These are phyloP conservation scores for Ommatoiulus sabulosus DNA, from an alignment of 2,888 invertebrate genomes.

Conservation along the genomic window DNA sequence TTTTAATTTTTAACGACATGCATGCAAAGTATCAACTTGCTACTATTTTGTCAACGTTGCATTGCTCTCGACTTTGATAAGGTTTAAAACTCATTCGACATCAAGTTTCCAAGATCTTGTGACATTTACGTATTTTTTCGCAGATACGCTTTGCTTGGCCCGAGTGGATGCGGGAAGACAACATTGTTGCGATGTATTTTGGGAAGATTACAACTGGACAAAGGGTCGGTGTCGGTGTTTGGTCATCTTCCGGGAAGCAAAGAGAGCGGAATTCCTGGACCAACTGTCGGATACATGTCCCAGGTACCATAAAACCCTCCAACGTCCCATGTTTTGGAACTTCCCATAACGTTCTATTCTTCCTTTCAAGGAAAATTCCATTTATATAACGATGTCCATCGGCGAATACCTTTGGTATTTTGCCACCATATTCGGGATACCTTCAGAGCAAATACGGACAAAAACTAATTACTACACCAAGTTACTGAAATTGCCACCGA, in stretches of 20 bases:
- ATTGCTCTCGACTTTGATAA: no score
- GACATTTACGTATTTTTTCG: no score
- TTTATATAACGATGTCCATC: conserved; percentile 77
- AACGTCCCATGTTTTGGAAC: neutral
- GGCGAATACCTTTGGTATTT: conserved; percentile 96
- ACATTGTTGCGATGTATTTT: conserved; percentile 94
- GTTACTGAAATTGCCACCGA: conserved; percentile 91
- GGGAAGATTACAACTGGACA: conserved; percentile 84
- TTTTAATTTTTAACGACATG: no score
- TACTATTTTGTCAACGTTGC: no score
- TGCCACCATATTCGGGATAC: conserved; percentile 95
- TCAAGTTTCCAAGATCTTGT: no score
- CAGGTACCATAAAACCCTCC: conserved; percentile 71
- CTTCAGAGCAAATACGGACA: conserved; percentile 81
- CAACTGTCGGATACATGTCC: conserved; percentile 97
- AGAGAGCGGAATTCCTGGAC: conserved; percentile 93
- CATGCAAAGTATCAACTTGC: no score
- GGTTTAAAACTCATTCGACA: no score
- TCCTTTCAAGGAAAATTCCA: neutral
- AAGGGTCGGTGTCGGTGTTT: conserved; percentile 89
- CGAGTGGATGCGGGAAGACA: conserved; percentile 69
- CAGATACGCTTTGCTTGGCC: neutral
- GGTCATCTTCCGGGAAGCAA: conserved; percentile 90
- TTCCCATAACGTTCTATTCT: neutral
- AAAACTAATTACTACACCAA: conserved; percentile 88